phyloP scores from a whole-genome alignment of 2,113 vertebrate species.

The Pelodiscus sinensis region DNA sequence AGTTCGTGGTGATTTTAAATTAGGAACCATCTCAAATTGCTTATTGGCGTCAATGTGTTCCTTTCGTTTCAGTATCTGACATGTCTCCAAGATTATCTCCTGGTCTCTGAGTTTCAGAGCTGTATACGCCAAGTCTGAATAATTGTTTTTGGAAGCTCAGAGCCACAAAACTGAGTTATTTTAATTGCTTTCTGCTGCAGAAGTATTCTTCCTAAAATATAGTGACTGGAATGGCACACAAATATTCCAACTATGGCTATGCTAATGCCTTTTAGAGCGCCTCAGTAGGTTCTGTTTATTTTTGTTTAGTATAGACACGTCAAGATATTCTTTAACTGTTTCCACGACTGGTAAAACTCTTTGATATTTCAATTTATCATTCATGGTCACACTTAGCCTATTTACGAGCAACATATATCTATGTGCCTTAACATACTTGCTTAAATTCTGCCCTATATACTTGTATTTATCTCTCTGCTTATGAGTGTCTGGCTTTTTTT shows the following conservation, averaged over 20 bases:
- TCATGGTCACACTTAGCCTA: neutral
- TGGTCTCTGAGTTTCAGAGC: constrained; percentile 26
- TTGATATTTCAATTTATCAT: neutral
- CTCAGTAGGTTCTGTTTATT: neutral
- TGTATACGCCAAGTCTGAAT: neutral
- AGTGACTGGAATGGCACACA: neutral
- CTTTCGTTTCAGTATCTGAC: constrained; percentile 47
- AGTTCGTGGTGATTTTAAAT: neutral
- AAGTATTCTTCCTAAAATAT: neutral
- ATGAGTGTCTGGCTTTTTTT: neutral
- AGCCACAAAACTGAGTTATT: neutral
- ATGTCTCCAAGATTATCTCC: constrained; percentile 46
- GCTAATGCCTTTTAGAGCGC: neutral
- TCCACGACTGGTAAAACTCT: neutral
- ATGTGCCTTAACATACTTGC: neutral
- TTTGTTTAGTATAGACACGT: neutral
- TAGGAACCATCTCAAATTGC: constrained; percentile 3
- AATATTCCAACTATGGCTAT: neutral
- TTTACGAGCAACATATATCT: neutral
- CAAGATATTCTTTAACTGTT: neutral
- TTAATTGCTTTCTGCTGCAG: neutral
- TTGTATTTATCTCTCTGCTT: neutral
- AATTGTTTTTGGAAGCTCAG: neutral
- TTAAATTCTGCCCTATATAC: neutral
- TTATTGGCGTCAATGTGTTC: constrained; percentile 27